Evolutionary conservation across 2,113 vertebrate genomes (phyloP).

Genomic region (Calcarius ornatus): DNA sequence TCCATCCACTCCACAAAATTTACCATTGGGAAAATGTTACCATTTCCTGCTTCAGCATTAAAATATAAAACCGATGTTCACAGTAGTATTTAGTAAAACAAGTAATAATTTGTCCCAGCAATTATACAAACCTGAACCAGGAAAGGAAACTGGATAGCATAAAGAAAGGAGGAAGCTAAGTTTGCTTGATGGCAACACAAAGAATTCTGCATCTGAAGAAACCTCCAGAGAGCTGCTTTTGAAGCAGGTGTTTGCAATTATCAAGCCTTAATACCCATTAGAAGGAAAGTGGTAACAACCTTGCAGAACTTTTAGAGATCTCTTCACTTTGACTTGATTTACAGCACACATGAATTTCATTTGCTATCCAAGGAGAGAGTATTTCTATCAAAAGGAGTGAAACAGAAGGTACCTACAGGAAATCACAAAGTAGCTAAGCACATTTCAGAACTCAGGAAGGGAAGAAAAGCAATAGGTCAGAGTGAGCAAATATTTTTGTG

Average conservation of each 20-base stretch:
- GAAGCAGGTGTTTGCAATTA: neutral
- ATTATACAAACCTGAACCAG: neutral
- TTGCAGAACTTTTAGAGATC: neutral
- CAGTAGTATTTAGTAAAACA: neutral
- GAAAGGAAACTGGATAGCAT: neutral
- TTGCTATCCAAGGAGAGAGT: neutral
- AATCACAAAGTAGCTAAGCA: neutral
- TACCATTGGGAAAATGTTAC: neutral
- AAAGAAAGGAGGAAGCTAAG: neutral
- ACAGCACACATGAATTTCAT: neutral
- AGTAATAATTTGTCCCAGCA: neutral
- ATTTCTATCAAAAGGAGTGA: neutral
- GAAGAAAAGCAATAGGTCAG: neutral
- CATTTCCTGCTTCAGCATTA: neutral
- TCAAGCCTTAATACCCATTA: neutral
- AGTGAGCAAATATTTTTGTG: neutral
- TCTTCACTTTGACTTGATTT: neutral
- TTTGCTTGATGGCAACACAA: neutral
- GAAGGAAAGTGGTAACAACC: neutral
- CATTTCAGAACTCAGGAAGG: neutral
- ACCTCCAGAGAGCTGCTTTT: neutral
- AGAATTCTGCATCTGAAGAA: neutral
- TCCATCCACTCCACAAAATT: neutral
- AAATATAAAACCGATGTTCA: neutral
- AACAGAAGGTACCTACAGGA: neutral